Percentiles rank a stretch among this genome's conserved stretches.
phyloP scores from a whole-genome alignment of 2,113 vertebrate species.

The Psammodynastes pulverulentus region DNA sequence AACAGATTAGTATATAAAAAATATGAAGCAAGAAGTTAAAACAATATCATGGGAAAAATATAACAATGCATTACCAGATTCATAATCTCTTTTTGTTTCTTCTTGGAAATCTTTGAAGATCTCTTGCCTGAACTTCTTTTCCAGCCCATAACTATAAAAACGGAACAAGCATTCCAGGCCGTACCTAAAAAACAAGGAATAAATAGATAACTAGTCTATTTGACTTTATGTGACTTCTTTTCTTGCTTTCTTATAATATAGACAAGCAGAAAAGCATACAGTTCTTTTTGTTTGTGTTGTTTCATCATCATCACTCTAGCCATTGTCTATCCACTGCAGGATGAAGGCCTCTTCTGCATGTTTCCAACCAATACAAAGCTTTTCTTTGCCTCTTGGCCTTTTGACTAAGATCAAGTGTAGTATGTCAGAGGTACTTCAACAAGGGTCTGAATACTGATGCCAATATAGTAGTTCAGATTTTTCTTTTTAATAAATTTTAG shows the following conservation, averaged over 20 bases:
- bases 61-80: constrained; percentile 81
- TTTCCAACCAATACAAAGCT: neutral
- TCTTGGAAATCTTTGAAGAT: constrained; percentile 96
- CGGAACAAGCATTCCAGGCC: constrained; percentile 97
- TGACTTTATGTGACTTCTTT: neutral
- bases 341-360: neutral
- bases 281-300: neutral
- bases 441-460: neutral
- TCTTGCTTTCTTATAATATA: neutral
- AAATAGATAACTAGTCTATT: neutral
- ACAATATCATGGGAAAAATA: neutral
- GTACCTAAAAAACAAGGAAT: constrained; percentile 74
- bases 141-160: constrained; percentile 96
- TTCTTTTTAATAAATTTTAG: neutral
- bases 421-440: neutral
- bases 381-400: neutral
- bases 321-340: neutral
- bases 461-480: neutral
- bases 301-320: neutral
- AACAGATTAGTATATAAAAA: constrained; percentile 20
- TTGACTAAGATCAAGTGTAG: neutral
- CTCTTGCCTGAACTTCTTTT: constrained; percentile 90
- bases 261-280: rapidly evolving
- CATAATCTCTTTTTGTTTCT: constrained; percentile 91
- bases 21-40: constrained; percentile 10